These are phyloP conservation scores for Clavelina lepadiformis DNA, from an alignment of 23 tunicate genomes.

Conservation along the genomic window DNA sequence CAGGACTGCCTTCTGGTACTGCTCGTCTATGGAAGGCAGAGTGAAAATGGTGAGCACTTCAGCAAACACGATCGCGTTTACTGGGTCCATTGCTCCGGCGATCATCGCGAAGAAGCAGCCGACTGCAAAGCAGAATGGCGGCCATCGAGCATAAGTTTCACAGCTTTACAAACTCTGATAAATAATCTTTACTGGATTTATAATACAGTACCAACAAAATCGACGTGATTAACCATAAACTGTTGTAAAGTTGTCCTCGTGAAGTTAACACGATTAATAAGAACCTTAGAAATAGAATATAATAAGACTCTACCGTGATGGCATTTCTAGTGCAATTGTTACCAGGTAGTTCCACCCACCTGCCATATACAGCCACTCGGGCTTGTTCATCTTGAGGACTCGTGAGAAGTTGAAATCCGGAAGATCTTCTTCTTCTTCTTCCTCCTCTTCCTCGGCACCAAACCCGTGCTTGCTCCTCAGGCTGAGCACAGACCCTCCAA, in stretches of 20 bases:
- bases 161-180: too few relatives aligned
- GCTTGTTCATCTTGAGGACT: conserved; percentile 69
- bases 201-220: too few relatives aligned
- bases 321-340: too few relatives aligned
- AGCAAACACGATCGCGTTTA: conserved; percentile 87
- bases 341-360: conserved; percentile 33
- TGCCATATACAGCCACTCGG: conserved; percentile 75
- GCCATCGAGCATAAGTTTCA: too few relatives aligned
- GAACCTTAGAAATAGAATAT: too few relatives aligned
- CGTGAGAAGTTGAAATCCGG: conserved; percentile 71
- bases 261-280: too few relatives aligned
- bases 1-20: conserved; percentile 21
- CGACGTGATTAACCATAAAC: too few relatives aligned
- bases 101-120: conserved; percentile 63
- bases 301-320: too few relatives aligned
- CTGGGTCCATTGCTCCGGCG: conserved; percentile 87
- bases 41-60: conserved; percentile 78
- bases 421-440: conserved; percentile 66
- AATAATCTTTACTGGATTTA: too few relatives aligned
- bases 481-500: not conserved
- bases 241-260: too few relatives aligned
- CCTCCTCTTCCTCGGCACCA: conserved; percentile 31
- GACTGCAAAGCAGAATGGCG: conserved; percentile 22
- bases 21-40: conserved; percentile 41
- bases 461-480: not conserved